These are phyloP conservation scores for Lepisosteus oculatus DNA, from an alignment of 2,113 vertebrate species.

Conservation along the genomic window DNA sequence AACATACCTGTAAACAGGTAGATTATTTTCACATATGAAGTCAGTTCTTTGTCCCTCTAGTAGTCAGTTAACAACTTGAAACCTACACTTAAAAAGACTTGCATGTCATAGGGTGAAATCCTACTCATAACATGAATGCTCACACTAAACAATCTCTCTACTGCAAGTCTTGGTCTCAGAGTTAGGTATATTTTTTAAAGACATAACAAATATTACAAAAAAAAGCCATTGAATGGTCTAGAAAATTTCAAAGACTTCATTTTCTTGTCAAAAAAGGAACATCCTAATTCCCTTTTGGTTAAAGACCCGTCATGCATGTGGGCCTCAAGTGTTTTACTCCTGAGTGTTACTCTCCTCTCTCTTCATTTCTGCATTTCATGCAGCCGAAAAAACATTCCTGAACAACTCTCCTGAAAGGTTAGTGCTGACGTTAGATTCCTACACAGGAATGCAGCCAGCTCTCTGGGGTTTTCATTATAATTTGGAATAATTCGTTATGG, in stretches of 20 bases:
- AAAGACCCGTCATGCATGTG: background rate
- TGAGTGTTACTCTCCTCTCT: background rate
- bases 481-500: constrained; percentile 37
- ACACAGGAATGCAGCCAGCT: constrained; percentile 20
- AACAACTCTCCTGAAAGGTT: constrained; percentile 35
- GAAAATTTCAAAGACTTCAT: background rate
- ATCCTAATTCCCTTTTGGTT: constrained; percentile 3
- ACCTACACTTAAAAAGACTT: too few species aligned
- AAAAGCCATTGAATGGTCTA: background rate
- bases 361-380: background rate
- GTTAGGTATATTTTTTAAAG: too few species aligned
- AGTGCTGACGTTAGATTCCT: constrained; percentile 33
- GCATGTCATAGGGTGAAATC: too few species aligned
- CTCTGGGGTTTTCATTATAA: constrained; percentile 33
- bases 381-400: background rate
- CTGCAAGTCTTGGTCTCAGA: too few species aligned
- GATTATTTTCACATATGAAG: too few species aligned
- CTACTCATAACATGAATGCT: too few species aligned
- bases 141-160: too few species aligned
- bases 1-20: too few species aligned
- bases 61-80: too few species aligned
- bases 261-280: background rate
- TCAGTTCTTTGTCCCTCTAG: too few species aligned
- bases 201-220: too few species aligned
- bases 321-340: background rate